phyloP scores from a whole-genome alignment of 2,113 vertebrate species.

The Platichthys flesus region DNA sequence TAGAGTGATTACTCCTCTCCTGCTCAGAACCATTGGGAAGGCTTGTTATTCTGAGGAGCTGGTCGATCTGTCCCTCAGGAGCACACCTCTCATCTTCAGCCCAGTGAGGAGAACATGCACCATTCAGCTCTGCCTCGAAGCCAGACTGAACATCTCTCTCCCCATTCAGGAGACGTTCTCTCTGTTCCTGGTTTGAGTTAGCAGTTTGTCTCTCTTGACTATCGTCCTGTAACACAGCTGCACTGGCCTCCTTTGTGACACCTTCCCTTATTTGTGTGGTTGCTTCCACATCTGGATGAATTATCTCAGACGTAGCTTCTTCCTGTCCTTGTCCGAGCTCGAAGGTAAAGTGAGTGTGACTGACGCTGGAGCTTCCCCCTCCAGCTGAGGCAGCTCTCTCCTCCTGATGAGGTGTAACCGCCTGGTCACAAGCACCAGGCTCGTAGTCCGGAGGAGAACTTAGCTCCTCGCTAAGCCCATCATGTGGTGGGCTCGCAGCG shows the following conservation, averaged over 20 bases:
- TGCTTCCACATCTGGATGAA: constrained; percentile 29
- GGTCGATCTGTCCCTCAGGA: constrained; percentile 54
- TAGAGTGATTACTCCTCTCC: constrained; percentile 31
- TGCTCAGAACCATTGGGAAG: constrained; percentile 74
- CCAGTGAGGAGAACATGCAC: background rate
- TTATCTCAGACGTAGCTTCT: background rate
- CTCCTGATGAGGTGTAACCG: constrained; percentile 21
- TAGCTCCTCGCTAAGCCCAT: constrained; percentile 30
- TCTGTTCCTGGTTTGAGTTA: constrained; percentile 32
- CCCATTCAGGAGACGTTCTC: constrained; percentile 46
- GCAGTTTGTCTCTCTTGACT: constrained; percentile 24
- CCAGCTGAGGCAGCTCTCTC: constrained; percentile 27
- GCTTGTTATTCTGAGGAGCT: constrained; percentile 44
- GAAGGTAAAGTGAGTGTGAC: constrained; percentile 65
- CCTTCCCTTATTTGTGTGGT: constrained; percentile 23
- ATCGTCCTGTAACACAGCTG: constrained; percentile 34
- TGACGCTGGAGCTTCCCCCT: constrained; percentile 28
- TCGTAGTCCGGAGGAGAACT: constrained; percentile 15
- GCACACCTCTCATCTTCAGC: constrained; percentile 26
- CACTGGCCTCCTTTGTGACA: constrained; percentile 1
- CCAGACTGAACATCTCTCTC: constrained; percentile 12
- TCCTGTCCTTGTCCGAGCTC: constrained; percentile 53
- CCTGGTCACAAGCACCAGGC: constrained; percentile 20
- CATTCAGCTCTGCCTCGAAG: constrained; percentile 43
- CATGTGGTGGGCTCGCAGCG: constrained; percentile 51